Conservation (phyloP, 2,888 invertebrate genomes). For the Tyria jacobaeae region DNA sequence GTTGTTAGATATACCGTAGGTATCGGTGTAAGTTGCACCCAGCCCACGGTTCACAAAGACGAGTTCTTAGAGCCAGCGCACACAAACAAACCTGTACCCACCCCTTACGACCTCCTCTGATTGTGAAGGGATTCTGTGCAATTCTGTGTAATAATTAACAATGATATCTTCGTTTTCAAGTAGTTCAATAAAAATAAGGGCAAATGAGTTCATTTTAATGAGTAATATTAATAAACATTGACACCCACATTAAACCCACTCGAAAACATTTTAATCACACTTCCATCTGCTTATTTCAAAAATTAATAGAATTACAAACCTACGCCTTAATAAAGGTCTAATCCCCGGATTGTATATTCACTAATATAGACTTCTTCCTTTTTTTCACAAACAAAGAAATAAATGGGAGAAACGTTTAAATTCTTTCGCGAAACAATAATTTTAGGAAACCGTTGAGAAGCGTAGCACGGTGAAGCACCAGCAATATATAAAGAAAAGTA, state of each 20-base stretch:
- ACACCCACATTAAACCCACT: not conserved
- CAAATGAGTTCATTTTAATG: not conserved
- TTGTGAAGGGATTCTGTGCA: slow-evolving; percentile 60
- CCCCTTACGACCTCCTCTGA: slow-evolving; percentile 47
- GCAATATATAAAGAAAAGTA: not conserved
- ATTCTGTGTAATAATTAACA: slow-evolving; percentile 40
- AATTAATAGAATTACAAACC: not conserved
- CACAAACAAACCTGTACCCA: slow-evolving; percentile 48
- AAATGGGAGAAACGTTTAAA: slow-evolving; percentile 10
- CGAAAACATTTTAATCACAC: not conserved
- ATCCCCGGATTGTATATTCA: not conserved
- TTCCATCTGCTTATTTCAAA: not conserved
- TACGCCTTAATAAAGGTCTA: no score
- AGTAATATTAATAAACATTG: not conserved
- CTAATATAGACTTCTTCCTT: slow-evolving; percentile 18
- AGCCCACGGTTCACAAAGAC: slow-evolving; percentile 27
- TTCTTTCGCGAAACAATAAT: slow-evolving; percentile 33
- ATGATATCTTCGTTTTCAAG: not conserved
- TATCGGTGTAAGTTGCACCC: slow-evolving; percentile 8
- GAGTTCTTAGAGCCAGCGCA: slow-evolving; percentile 38
- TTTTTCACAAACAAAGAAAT: slow-evolving; percentile 36
- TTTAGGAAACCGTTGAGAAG: slow-evolving; percentile 8
- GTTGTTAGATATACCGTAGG: no score
- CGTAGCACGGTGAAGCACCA: slow-evolving; percentile 20
- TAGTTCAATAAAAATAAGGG: not conserved